Evolutionary conservation across 2,888 invertebrate genomes (phyloP).

Genomic region (Brachypalpus laphriformis): DNA sequence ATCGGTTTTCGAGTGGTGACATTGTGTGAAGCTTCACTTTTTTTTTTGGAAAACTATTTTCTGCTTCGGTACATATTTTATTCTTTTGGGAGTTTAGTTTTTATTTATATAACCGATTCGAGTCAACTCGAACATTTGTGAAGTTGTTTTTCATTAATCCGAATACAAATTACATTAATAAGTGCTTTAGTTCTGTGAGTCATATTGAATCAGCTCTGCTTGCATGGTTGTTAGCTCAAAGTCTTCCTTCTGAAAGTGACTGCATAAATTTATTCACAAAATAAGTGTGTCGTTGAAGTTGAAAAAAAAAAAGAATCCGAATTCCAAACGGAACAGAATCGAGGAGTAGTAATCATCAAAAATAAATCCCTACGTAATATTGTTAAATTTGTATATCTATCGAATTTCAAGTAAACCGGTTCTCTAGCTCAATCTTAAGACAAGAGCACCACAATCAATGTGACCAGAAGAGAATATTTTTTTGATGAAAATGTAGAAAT

Average conservation of each 20-base stretch:
- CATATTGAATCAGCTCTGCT: background rate
- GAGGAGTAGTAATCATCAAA: conserved; percentile 42
- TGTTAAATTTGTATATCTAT: conserved; percentile 28
- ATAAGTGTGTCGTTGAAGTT: conserved; percentile 9
- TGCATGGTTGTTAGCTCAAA: conserved; percentile 1
- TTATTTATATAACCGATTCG: too few relatives aligned
- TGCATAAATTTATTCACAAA: background rate
- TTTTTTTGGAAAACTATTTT: conserved; percentile 48
- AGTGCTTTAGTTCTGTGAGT: conserved; percentile 7
- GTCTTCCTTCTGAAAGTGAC: conserved; percentile 3
- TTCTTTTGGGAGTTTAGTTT: too few relatives aligned
- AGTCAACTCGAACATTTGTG: background rate
- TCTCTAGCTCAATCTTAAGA: conserved; percentile 34
- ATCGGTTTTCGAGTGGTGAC: conserved; percentile 63
- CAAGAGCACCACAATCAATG: conserved; percentile 32
- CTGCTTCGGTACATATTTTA: conserved; percentile 22
- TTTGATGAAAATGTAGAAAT: too few relatives aligned
- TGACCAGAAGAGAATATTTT: too few relatives aligned
- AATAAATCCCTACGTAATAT: conserved; percentile 58
- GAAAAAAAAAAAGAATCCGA: conserved; percentile 1
- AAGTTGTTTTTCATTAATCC: conserved; percentile 4
- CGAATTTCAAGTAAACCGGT: conserved; percentile 45
- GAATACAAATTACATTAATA: conserved; percentile 12
- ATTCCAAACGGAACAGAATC: conserved; percentile 4
- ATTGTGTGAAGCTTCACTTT: conserved; percentile 49